Conservation (phyloP, 2,113 vertebrate species). For the Zootoca vivipara region DNA sequence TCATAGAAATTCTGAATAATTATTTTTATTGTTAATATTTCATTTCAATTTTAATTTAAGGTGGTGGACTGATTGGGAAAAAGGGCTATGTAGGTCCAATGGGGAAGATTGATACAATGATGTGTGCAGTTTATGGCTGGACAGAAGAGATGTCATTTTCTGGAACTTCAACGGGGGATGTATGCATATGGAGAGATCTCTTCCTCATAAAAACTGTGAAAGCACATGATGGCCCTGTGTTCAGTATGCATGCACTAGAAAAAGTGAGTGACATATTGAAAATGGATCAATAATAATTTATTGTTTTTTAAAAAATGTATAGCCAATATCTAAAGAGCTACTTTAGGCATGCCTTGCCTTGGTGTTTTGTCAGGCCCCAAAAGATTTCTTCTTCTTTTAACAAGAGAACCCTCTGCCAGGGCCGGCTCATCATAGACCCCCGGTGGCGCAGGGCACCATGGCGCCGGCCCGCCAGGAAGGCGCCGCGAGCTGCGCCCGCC, state of each 20-base stretch:
- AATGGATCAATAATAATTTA: constrained; percentile 12
- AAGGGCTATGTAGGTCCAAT: constrained; percentile 87
- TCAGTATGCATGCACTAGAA: constrained; percentile 97
- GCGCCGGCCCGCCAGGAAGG: too few relatives aligned
- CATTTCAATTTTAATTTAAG: constrained; percentile 73
- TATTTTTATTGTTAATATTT: neutral
- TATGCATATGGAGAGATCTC: constrained; percentile 97
- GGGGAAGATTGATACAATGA: constrained; percentile 93
- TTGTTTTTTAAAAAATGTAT: neutral
- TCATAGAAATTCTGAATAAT: neutral
- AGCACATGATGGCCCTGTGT: constrained; percentile 96
- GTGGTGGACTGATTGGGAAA: constrained; percentile 93
- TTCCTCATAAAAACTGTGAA: constrained; percentile 97
- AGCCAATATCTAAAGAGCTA: neutral
- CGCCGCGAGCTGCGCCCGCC: too few relatives aligned
- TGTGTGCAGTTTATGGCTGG: constrained; percentile 97
- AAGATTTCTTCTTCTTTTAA: neutral
- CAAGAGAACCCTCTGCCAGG: neutral
- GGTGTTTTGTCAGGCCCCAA: neutral
- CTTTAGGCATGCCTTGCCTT: neutral
- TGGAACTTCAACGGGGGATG: constrained; percentile 93
- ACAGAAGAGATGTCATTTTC: constrained; percentile 97
- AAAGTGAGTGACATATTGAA: constrained; percentile 82
- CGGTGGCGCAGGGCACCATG: too few relatives aligned
- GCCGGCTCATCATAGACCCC: too few relatives aligned